phyloP scores from a whole-genome alignment of 2,113 vertebrate genomes.

The Nothocercus nigrocapillus region DNA sequence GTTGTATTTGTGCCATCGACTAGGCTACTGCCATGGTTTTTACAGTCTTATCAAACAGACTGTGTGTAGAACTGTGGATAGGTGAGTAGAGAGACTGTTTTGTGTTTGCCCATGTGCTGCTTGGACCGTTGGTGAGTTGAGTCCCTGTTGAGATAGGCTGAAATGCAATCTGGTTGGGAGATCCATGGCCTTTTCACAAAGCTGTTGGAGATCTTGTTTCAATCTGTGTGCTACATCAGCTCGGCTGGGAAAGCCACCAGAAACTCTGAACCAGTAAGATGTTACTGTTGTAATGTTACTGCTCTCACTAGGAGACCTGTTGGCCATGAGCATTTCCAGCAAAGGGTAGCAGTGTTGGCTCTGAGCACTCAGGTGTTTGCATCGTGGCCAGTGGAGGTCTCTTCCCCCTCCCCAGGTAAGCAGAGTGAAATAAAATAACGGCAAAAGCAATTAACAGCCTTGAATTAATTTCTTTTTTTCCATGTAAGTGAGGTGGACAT shows the following conservation, averaged over 20 bases:
- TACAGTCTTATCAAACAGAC: not conserved
- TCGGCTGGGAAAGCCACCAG: accelerated
- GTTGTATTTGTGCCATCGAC: not conserved
- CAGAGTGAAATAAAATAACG: not conserved
- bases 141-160: not conserved
- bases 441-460: not conserved
- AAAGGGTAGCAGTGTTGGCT: accelerated
- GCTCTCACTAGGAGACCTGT: not conserved
- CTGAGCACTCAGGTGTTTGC: not conserved
- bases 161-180: not conserved
- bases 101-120: not conserved
- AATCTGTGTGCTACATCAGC: accelerated
- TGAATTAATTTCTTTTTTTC: not conserved
- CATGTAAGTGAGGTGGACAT: not conserved
- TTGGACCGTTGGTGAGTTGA: not conserved
- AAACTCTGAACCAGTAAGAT: not conserved
- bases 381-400: accelerated
- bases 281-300: accelerated
- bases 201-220: not conserved
- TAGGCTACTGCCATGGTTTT: not conserved
- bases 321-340: not conserved
- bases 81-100: not conserved
- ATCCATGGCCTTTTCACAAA: not conserved
- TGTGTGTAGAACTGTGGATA: not conserved
- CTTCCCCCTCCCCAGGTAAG: not conserved